phyloP scores from a whole-genome alignment of 2,797 vertebrate species.

The Clarias pachynema region DNA sequence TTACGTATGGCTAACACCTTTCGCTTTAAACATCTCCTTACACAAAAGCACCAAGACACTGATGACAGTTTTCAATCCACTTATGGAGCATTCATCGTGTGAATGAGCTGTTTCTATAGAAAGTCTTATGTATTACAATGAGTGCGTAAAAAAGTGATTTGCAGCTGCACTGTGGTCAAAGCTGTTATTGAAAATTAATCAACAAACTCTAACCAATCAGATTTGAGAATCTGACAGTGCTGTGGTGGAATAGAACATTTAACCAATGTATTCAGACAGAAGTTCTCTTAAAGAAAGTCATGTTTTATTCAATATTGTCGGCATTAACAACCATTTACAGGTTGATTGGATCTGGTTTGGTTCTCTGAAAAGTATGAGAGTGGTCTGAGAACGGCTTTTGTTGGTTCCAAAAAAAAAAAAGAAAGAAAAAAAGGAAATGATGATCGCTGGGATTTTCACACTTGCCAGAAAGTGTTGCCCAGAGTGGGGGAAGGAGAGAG shows the following conservation, averaged over 20 bases:
- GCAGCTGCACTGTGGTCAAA: not conserved
- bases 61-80: not conserved
- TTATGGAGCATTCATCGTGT: not conserved
- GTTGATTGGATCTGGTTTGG: not conserved
- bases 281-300: not conserved
- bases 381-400: not conserved
- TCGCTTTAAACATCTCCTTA: not conserved
- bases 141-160: not conserved
- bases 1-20: not conserved
- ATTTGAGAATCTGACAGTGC: not conserved
- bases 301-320: not conserved
- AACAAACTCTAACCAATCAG: not conserved
- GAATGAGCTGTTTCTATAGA: not conserved
- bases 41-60: not conserved
- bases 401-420: not conserved
- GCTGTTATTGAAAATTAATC: not conserved
- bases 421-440: not conserved
- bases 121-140: not conserved
- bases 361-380: not conserved
- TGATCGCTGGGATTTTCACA: conserved; percentile 12
- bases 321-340: not conserved
- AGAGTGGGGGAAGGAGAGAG: not conserved
- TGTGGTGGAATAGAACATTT: not conserved
- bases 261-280: not conserved
- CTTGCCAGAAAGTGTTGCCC: not conserved